A percentile compares a stretch with the other conserved stretches of the same genome.
These are phyloP conservation scores for Drosophila subobscura DNA, from an alignment of 1,140 invertebrate genomes.

Conservation along the genomic window DNA sequence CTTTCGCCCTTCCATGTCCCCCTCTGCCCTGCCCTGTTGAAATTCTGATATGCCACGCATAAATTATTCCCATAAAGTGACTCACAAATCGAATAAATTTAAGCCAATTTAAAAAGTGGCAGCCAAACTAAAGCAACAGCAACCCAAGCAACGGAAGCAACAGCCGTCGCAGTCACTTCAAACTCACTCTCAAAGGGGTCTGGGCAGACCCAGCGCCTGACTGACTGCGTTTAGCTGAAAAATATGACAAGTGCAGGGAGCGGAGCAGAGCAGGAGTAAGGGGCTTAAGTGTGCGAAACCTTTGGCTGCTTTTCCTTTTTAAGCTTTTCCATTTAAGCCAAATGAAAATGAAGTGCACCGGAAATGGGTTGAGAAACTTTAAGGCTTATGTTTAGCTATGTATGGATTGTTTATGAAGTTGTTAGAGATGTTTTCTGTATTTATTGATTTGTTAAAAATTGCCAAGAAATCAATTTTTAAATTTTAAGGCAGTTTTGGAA, in stretches of 20 bases:
- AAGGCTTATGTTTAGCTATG: not conserved
- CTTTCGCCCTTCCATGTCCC: too few species aligned
- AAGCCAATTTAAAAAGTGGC: slow-evolving; percentile 62
- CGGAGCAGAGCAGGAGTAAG: not conserved
- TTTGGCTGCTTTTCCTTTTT: slow-evolving; percentile 1
- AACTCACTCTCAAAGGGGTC: slow-evolving; percentile 30
- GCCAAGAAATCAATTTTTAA: too few species aligned
- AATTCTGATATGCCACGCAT: slow-evolving; percentile 56
- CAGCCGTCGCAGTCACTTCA: not conserved
- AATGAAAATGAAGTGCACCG: slow-evolving; percentile 3
- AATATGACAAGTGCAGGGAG: slow-evolving; percentile 2
- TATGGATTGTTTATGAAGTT: too few species aligned
- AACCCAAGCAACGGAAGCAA: too few species aligned
- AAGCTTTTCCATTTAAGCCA: not conserved
- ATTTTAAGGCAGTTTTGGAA: too few species aligned
- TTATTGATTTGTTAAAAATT: too few species aligned
- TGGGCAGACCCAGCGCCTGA: slow-evolving; percentile 3
- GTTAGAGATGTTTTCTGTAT: too few species aligned
- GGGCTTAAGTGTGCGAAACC: not conserved
- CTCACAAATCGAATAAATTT: slow-evolving; percentile 62
- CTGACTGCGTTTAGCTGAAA: slow-evolving; percentile 6
- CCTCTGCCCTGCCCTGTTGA: slow-evolving; percentile 21
- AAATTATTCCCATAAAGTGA: slow-evolving; percentile 56
- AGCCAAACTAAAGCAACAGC: not conserved
- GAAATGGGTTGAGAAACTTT: not conserved